Conservation (phyloP, 2,113 vertebrate species). For the Peucedramus taeniatus region DNA sequence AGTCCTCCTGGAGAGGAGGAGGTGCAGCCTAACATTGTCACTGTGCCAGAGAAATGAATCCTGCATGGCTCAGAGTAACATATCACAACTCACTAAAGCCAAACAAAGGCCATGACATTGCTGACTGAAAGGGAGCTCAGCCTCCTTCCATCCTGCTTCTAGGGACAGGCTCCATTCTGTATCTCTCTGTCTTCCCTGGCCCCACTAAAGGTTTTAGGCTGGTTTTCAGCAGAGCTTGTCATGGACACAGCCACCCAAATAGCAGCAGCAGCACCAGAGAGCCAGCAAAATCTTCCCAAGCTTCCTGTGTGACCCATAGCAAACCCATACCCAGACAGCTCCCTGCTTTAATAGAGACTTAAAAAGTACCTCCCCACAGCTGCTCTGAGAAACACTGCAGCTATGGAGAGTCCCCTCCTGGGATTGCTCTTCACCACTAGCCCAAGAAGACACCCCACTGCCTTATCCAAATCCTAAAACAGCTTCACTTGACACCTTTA, state of each 20-base stretch:
- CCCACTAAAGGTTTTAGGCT: neutral
- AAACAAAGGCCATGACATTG: neutral
- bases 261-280: neutral
- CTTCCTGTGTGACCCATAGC: neutral
- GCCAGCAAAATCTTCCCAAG: neutral
- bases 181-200: accelerated
- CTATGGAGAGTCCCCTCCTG: accelerated
- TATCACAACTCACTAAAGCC: neutral
- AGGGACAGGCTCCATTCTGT: neutral
- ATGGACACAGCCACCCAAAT: neutral
- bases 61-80: neutral
- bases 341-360: neutral
- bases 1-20: neutral
- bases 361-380: neutral
- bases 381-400: neutral
- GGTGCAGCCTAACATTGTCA: neutral
- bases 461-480: neutral
- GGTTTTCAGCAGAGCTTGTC: neutral
- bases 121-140: neutral
- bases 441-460: accelerated
- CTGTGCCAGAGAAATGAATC: neutral
- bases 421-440: neutral
- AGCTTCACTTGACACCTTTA: neutral
- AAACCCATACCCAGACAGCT: neutral
- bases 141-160: neutral